Conservation (phyloP, 2,888 invertebrate species). For the Meloe dianella region DNA sequence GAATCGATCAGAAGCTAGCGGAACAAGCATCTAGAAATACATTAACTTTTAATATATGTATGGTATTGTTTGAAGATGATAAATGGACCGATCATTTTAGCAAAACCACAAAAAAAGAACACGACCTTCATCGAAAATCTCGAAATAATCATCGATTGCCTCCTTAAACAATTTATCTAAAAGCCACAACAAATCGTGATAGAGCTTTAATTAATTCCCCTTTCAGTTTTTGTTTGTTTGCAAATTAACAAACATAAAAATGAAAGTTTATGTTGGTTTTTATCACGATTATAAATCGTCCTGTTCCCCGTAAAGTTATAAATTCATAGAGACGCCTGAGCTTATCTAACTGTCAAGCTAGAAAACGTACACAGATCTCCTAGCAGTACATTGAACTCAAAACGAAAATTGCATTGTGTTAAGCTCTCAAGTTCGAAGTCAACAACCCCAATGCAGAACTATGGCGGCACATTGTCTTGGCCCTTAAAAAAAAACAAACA, state of each 20-base stretch:
- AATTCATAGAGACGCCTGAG: background rate
- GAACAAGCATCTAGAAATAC: conserved; percentile 3
- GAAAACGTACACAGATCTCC: no score
- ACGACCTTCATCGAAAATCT: background rate
- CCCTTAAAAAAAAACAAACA: background rate
- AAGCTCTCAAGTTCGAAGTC: background rate
- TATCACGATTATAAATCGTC: background rate
- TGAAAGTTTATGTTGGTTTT: background rate
- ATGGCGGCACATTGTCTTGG: background rate
- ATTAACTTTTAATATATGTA: background rate
- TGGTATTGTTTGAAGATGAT: background rate
- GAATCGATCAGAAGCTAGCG: background rate
- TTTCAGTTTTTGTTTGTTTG: no score
- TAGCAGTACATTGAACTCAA: background rate
- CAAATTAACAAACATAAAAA: background rate
- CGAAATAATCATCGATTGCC: no score
- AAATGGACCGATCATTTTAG: background rate
- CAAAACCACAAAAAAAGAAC: background rate
- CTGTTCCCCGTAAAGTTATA: background rate
- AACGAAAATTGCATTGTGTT: conserved; percentile 5
- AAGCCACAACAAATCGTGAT: no score
- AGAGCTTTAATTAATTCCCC: no score
- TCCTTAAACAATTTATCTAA: no score
- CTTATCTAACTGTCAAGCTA: background rate
- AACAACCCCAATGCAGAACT: background rate